A percentile compares a stretch with the other conserved stretches of the same genome.
Conservation (phyloP, 2,888 invertebrate species). For the Rhagonycha fulva region DNA sequence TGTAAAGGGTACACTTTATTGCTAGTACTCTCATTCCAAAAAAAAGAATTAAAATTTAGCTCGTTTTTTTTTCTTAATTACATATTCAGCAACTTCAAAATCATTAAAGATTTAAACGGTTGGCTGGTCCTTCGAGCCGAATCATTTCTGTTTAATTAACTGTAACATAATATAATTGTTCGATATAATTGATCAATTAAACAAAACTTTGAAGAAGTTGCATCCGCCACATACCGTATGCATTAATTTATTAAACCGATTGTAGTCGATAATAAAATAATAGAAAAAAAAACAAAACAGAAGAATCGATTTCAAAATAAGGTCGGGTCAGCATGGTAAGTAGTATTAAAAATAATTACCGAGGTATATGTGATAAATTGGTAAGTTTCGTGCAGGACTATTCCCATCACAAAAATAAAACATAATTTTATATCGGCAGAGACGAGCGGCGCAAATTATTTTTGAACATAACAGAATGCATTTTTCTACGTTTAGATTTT, state of each 20-base stretch:
- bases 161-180: not conserved
- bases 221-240: not conserved
- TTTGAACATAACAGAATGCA: not conserved
- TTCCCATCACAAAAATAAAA: not conserved
- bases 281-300: not conserved
- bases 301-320: not conserved
- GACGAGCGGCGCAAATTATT: not conserved
- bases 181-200: not conserved
- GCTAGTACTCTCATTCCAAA: not conserved
- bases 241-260: not conserved
- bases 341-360: not conserved
- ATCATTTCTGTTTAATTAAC: not conserved
- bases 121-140: not conserved
- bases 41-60: not conserved
- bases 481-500: not conserved
- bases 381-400: not conserved
- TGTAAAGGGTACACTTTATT: not conserved
- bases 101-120: not conserved
- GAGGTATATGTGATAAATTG: not conserved
- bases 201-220: not conserved
- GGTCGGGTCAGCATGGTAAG: not conserved
- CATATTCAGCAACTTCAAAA: not conserved
- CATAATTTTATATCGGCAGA: not conserved
- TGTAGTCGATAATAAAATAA: not conserved
- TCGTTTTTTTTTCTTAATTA: not conserved